Percentiles rank a stretch among this genome's conserved stretches.
phyloP scores from a whole-genome alignment of 2,113 vertebrate species.

The Brachyhypopomus occidentalis region DNA sequence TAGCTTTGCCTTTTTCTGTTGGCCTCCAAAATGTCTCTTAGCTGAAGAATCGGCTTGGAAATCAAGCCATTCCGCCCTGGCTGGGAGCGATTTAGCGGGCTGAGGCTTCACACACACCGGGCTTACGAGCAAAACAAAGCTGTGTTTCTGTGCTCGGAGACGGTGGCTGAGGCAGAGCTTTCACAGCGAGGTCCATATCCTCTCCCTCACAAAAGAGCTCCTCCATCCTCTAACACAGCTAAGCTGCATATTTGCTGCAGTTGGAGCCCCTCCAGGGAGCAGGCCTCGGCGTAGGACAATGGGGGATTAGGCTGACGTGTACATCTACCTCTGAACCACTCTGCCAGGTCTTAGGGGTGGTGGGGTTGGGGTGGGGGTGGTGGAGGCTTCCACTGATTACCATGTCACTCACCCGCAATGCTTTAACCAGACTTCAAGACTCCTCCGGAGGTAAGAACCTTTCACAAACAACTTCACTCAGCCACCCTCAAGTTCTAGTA shows the following conservation, averaged over 20 bases:
- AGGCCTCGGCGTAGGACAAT: conserved; percentile 37
- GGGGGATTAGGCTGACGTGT: conserved; percentile 72
- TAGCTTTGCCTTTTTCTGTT: conserved; percentile 3
- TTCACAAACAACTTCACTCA: conserved; percentile 60
- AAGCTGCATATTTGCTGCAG: conserved; percentile 25
- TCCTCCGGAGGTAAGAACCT: conserved; percentile 57
- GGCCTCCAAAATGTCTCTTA: not conserved
- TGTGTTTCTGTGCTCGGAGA: too few species aligned
- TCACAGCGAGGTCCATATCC: not conserved
- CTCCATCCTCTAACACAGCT: not conserved
- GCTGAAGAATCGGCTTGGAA: conserved; percentile 14
- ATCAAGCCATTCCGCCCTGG: not conserved
- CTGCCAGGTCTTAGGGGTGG: conserved; percentile 58
- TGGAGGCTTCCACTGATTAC: conserved; percentile 73
- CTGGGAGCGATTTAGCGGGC: too few species aligned
- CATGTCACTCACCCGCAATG: conserved; percentile 72
- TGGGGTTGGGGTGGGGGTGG: too few species aligned
- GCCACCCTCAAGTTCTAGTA: conserved; percentile 52
- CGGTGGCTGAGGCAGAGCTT: not conserved
- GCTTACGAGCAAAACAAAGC: too few species aligned
- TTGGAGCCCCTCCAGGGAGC: conserved; percentile 18
- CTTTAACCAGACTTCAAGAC: conserved; percentile 63
- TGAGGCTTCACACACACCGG: too few species aligned
- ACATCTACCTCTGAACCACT: conserved; percentile 64
- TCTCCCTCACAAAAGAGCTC: not conserved